Conservation (phyloP, 2,888 invertebrate species). For the Rhimphoctona megacephalus region DNA sequence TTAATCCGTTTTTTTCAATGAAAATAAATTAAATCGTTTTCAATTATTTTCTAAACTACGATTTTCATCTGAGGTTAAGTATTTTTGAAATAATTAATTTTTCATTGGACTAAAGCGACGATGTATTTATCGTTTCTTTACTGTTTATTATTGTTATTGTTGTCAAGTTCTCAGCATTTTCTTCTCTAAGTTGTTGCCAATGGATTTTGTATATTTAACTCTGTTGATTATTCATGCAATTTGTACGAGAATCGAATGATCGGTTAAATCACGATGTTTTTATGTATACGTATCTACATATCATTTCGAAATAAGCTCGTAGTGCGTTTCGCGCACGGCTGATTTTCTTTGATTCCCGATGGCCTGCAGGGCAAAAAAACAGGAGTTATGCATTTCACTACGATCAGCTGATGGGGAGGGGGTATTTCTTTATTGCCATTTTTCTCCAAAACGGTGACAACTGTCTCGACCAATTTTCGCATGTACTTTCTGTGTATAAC, state of each 20-base stretch:
- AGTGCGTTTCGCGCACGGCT: background rate
- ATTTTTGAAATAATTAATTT: background rate
- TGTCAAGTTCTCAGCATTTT: background rate
- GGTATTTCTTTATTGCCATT: too few relatives aligned
- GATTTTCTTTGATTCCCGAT: too few relatives aligned
- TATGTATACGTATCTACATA: background rate
- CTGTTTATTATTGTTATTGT: background rate
- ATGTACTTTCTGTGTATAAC: too few relatives aligned
- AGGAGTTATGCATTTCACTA: too few relatives aligned
- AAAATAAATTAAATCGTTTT: background rate
- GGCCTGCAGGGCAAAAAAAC: too few relatives aligned
- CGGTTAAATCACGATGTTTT: background rate
- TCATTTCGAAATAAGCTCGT: background rate
- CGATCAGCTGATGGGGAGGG: too few relatives aligned
- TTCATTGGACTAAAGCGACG: background rate
- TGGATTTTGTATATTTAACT: background rate
- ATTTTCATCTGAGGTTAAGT: background rate
- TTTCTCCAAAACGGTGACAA: too few relatives aligned
- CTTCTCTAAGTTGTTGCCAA: background rate
- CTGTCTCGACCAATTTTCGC: too few relatives aligned
- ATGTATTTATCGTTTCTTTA: background rate
- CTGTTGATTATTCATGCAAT: background rate
- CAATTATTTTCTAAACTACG: background rate
- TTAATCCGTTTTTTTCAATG: constrained; percentile 1
- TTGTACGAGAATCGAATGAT: background rate